phyloP scores from a whole-genome alignment of 2,113 vertebrate genomes.

The Lagopus muta region DNA sequence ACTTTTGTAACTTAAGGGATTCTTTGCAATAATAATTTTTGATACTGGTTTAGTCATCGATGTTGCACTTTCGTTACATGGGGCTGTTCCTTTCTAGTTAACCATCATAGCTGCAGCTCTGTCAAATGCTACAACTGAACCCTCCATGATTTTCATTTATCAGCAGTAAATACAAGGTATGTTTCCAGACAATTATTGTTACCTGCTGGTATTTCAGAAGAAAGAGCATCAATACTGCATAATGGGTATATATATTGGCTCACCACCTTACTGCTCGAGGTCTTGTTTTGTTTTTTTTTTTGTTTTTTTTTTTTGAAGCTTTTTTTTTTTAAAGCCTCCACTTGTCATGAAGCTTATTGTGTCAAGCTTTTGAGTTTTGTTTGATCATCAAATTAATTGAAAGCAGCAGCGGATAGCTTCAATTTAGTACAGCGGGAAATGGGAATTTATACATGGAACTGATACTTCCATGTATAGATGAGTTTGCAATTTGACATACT shows the following conservation, averaged over 20 bases:
- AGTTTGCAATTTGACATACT: neutral
- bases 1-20: neutral
- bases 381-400: neutral
- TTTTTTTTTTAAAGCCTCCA: neutral
- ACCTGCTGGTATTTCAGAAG: neutral
- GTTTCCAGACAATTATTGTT: neutral
- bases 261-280: neutral
- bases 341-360: neutral
- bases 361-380: neutral
- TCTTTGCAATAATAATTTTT: neutral
- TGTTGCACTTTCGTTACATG: neutral
- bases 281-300: neutral
- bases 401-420: neutral
- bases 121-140: neutral
- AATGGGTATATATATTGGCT: neutral
- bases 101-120: neutral
- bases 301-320: neutral
- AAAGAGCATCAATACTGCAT: accelerated
- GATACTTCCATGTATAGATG: neutral
- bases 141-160: neutral
- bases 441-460: neutral
- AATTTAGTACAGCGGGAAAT: neutral
- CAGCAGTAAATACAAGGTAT: neutral
- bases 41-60: neutral
- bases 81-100: neutral